Evolutionary conservation across 2,888 invertebrate species (phyloP), one percentile per base, ranked within the genome.

Genomic region (Pediacus dermestoides): DNA sequence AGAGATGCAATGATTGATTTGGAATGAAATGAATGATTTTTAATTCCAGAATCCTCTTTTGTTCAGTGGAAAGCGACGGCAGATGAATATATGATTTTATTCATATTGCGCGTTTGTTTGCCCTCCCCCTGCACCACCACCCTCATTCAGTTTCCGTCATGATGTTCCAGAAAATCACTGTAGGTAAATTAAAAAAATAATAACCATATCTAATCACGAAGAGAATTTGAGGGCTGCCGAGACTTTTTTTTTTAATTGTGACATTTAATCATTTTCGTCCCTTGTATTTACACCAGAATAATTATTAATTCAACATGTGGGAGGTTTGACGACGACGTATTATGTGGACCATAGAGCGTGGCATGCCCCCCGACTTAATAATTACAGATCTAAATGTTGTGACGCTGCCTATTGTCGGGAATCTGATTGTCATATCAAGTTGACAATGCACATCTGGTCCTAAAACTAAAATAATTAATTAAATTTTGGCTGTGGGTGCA

Each of bases 11-110:
- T 66, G 65, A 67, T 66, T 66, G 66, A 67, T 67, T 67, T 62
- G 60, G 61, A 61, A 65, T 62, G 63, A 64, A 64, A 65, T 63
- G 64, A 65, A 67, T 64, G 67, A 67, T 68, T 69, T 69, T 69
- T 69, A 69, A 69, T 69, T 68, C 57, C 61, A 56, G 54, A 53
- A 53, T 57, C 52, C 51, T 56, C 46, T 58, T 62, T 66, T 65
- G 63, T 66, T 61, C 58, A 44, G 45, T 39, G 55, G 46, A n/a
- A 25, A 61, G 57, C 57, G 62, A 56, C 55, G 50, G 49, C 50
- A 53, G 63, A 63, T 60, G 64, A 61, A 62, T 66, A 63, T 67
- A 67, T 67, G 66, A 67, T 67, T 66, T 67, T 62, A 66, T 67
- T 66, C 66, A 64, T n/a, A n/a, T 61, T 63, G 62, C 55, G 54